Evolutionary conservation across 2,113 vertebrate genomes (phyloP).

Genomic region (Jaculus jaculus): DNA sequence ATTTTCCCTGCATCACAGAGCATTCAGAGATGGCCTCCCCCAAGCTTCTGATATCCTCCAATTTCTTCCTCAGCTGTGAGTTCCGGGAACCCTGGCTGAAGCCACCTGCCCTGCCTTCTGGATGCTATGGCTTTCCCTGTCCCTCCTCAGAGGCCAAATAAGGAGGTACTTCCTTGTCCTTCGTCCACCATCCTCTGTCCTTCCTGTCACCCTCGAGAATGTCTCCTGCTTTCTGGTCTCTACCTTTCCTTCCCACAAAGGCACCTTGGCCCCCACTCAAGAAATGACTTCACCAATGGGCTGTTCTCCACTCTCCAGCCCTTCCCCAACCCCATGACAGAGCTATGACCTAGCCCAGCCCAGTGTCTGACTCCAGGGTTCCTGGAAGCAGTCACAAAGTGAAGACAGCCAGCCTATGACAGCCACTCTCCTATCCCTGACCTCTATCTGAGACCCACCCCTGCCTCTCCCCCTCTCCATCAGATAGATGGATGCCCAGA

Average conservation of each 20-base stretch:
- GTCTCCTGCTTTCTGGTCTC: neutral
- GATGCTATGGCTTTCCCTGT: neutral
- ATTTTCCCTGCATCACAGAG: neutral
- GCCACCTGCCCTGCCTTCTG: neutral
- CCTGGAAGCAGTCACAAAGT: neutral
- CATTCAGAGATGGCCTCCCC: neutral
- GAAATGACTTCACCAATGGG: conserved; percentile 14
- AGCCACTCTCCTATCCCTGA: conserved; percentile 40
- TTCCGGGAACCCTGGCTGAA: neutral
- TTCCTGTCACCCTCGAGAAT: neutral
- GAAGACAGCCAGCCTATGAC: neutral
- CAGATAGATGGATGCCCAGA: conserved; percentile 3
- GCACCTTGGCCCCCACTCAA: conserved; percentile 10
- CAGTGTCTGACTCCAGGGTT: neutral
- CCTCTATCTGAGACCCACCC: conserved; percentile 50
- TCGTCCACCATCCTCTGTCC: neutral
- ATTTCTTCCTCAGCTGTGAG: neutral
- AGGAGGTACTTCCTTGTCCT: neutral
- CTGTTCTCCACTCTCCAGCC: neutral
- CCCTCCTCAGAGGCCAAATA: conserved; percentile 17
- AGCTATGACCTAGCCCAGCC: conserved; percentile 13
- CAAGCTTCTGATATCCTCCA: neutral
- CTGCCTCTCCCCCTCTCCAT: neutral
- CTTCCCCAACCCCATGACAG: neutral
- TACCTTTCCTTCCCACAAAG: conserved; percentile 32